Base-by-base conservation (phyloP, 2,113 vertebrate species). In the Pterocles gutturalis region DNA sequence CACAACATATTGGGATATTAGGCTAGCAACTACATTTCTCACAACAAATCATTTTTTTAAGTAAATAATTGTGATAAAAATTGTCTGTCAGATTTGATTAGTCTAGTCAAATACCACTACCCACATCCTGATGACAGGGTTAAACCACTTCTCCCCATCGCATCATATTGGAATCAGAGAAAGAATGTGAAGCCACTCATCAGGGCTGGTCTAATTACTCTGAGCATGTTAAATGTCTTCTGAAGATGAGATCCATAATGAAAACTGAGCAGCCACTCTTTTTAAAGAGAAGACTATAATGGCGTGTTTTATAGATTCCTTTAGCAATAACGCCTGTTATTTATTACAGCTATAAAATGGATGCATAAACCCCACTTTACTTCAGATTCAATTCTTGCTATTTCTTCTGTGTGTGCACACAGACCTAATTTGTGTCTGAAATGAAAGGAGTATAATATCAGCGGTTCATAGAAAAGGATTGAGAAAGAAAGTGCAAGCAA, bases 11-110 rank as follows among this genome's bases (percentile, higher is more conserved):
- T 92, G 48, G 60, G n/a, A 46, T 89, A 89, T 78, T 84, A 67
- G 36, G 16, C 58, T 87, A 90, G 20, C 10, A 51, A 64, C 26
- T 93, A 90, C 16, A 78, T 92, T 90, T 89, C 81, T 95, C 69
- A 92, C n/a, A 90, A 89, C 38, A 81, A 89, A 96, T 87, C 60
- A 36, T 84, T 76, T 93, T 92, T 82, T 90, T 55, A 92, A 82
- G 20, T 38, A 60, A 90, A 76, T 92, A 93, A 97, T 81, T 94
- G 38, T 93, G 89, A 65, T 78, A 58, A 91, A 92, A 95, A 92
- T 93, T 89, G 61, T 89, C 91, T 96, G 94, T 91, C 92, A 79
- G 41, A 21, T 96, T 81, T 87, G 61, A 95, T 97, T 92, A 96
- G 69, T 45, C 43, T 29, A 71, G 19, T 84, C 69, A 93, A 93